phyloP scores from a whole-genome alignment of 1,140 invertebrate species.

The Uloborus diversus region DNA sequence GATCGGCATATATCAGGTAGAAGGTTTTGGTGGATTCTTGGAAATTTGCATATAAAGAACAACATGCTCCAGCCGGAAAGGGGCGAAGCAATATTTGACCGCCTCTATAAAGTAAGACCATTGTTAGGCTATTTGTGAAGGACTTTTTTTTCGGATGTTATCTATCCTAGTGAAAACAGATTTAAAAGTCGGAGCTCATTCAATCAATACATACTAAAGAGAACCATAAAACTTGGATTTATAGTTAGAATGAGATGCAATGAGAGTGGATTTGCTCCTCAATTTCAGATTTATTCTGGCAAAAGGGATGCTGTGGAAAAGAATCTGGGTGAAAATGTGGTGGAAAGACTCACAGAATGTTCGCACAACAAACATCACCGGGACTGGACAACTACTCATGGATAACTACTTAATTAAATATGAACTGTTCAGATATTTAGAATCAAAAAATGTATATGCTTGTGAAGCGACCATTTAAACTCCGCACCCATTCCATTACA shows the following conservation, averaged over 20 bases:
- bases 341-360: not conserved
- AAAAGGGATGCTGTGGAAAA: constrained; percentile 25
- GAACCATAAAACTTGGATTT: constrained; percentile 57
- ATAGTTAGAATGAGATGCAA: constrained; percentile 54
- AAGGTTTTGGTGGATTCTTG: not conserved
- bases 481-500: not conserved
- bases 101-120: not conserved
- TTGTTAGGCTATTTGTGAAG: not conserved
- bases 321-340: constrained; percentile 19
- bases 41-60: not conserved
- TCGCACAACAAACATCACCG: not conserved
- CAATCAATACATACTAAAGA: constrained; percentile 49
- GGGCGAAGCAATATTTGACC: not conserved
- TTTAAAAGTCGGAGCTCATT: constrained; percentile 52
- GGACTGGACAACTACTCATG: not conserved
- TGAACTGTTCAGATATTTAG: not conserved
- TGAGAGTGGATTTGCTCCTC: constrained; percentile 34
- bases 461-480: not conserved
- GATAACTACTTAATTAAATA: not conserved
- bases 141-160: not conserved
- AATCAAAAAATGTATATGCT: not conserved
- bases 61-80: not conserved
- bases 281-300: constrained; percentile 55
- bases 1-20: not conserved
- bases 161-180: not conserved